Conservation (phyloP, 2,888 invertebrate genomes). For the Pristionchus entomophagus region DNA sequence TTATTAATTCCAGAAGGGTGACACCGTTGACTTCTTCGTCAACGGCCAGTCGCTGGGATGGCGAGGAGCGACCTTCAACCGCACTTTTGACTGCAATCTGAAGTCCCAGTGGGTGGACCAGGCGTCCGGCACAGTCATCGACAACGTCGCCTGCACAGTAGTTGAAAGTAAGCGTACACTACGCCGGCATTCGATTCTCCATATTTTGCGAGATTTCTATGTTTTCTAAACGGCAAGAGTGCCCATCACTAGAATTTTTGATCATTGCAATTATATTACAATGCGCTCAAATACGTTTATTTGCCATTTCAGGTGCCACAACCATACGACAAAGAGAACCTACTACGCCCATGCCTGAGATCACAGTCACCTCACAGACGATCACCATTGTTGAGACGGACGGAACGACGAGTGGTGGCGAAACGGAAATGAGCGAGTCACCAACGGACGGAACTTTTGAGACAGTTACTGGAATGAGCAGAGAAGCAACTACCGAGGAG, state of each 20-base stretch:
- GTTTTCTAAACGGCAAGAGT: no score
- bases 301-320: not conserved
- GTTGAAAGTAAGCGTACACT: slow-evolving; percentile 15
- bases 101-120: slow-evolving; percentile 42
- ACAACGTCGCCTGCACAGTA: slow-evolving; percentile 59
- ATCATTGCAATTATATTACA: no score
- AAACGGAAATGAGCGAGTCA: not conserved
- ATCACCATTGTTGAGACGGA: slow-evolving; percentile 27
- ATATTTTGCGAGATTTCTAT: no score
- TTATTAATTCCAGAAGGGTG: slow-evolving; percentile 38
- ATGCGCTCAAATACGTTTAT: not conserved
- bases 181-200: not conserved
- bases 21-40: slow-evolving; percentile 39
- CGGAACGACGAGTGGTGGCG: not conserved
- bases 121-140: slow-evolving; percentile 51
- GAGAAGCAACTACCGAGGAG: not conserved
- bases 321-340: no score
- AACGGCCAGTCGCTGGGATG: slow-evolving; percentile 32
- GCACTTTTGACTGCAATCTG: slow-evolving; percentile 44
- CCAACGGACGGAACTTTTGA: not conserved
- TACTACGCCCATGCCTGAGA: not conserved
- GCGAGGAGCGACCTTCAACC: slow-evolving; percentile 34
- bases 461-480: not conserved
- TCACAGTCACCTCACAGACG: slow-evolving; percentile 37
- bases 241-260: no score